These are phyloP conservation scores for Yponomeuta malinellus DNA, from an alignment of 2,888 invertebrate genomes.

Conservation along the genomic window DNA sequence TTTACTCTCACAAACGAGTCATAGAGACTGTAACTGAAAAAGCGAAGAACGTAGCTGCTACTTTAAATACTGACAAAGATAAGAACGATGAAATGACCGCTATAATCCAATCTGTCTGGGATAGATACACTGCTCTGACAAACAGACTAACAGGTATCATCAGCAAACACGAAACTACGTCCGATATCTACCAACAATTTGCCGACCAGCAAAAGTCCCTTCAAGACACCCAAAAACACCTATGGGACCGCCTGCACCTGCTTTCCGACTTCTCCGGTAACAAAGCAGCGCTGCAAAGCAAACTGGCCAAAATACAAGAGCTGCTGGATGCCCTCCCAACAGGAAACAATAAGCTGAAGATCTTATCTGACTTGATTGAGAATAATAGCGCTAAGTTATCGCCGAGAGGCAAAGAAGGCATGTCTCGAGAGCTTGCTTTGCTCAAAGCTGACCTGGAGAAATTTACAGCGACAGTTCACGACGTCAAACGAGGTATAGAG, in stretches of 20 bases:
- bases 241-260: slow-evolving; percentile 90
- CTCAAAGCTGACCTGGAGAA: slow-evolving; percentile 90
- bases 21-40: slow-evolving; percentile 94
- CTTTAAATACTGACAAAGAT: slow-evolving; percentile 71
- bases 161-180: slow-evolving; percentile 82
- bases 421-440: slow-evolving; percentile 87
- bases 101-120: slow-evolving; percentile 83
- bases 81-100: slow-evolving; percentile 79
- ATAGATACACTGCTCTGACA: slow-evolving; percentile 83
- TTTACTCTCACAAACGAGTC: slow-evolving; percentile 90
- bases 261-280: slow-evolving; percentile 92
- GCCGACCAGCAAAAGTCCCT: slow-evolving; percentile 89
- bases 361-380: slow-evolving; percentile 83
- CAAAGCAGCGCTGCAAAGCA: slow-evolving; percentile 87
- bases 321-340: slow-evolving; percentile 86
- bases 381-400: slow-evolving; percentile 82
- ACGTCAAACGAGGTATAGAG: slow-evolving; percentile 86
- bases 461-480: slow-evolving; percentile 84
- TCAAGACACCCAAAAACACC: slow-evolving; percentile 92
- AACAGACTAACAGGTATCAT: slow-evolving; percentile 81
- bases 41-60: slow-evolving; percentile 81
- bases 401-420: slow-evolving; percentile 87
- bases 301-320: slow-evolving; percentile 87
- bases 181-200: slow-evolving; percentile 90
- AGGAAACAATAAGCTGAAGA: slow-evolving; percentile 85